phyloP scores from a whole-genome alignment of 2,797 vertebrate species.

The Argyrosomus regius region DNA sequence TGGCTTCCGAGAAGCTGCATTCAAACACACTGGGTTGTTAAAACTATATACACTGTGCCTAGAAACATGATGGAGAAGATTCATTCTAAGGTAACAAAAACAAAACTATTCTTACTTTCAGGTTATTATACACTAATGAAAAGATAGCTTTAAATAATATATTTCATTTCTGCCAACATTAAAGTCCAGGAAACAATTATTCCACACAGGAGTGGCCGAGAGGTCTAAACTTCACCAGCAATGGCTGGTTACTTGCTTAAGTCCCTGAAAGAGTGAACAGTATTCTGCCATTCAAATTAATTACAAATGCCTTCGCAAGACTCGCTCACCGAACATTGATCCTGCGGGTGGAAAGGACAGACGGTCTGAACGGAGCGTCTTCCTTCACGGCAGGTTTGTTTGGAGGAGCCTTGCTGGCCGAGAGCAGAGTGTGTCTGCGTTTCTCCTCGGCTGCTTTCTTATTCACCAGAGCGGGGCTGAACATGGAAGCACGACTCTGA shows the following conservation, averaged over 20 bases:
- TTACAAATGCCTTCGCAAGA: neutral
- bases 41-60: neutral
- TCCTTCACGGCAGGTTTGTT: slow-evolving; percentile 68
- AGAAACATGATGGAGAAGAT: too few relatives aligned
- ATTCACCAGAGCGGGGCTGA: slow-evolving; percentile 83
- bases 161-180: too few relatives aligned
- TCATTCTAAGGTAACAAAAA: too few relatives aligned
- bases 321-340: slow-evolving; percentile 92
- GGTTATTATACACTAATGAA: too few relatives aligned
- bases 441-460: slow-evolving; percentile 64
- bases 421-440: slow-evolving; percentile 57
- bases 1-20: slow-evolving; percentile 91
- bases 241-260: neutral
- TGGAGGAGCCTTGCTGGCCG: slow-evolving; percentile 67
- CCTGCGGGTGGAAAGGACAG: slow-evolving; percentile 87
- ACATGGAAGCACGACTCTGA: slow-evolving; percentile 65
- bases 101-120: too few relatives aligned
- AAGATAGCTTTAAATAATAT: too few relatives aligned
- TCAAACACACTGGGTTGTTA: slow-evolving; percentile 6
- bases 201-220: neutral
- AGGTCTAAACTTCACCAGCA: neutral
- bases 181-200: neutral
- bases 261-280: neutral
- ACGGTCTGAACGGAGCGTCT: slow-evolving; percentile 81
- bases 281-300: neutral